A percentile compares a stretch with the other conserved stretches of the same genome.
Evolutionary conservation across 2,888 invertebrate species (phyloP).

Genomic region (Agrilus cyanescens): DNA sequence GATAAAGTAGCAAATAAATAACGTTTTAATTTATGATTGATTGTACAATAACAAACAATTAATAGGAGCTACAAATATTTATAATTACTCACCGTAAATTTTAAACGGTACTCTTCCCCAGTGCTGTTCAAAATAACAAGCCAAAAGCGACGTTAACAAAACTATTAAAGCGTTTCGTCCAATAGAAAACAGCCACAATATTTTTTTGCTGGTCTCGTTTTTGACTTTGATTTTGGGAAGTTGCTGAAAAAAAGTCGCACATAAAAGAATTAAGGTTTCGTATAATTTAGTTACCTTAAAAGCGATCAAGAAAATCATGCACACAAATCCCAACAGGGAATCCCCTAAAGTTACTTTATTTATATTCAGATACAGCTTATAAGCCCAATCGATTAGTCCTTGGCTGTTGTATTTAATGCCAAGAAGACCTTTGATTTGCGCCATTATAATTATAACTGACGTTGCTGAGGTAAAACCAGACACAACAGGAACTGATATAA

Average conservation of each 20-base stretch:
- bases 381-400: constrained; percentile 51
- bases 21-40: no score
- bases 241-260: constrained; percentile 38
- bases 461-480: constrained; percentile 79
- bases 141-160: constrained; percentile 46
- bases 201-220: constrained; percentile 38
- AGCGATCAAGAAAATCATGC: constrained; percentile 51
- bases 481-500: constrained; percentile 73
- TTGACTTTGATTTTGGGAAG: constrained; percentile 44
- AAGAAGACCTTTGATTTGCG: constrained; percentile 63
- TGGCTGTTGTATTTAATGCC: constrained; percentile 58
- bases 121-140: constrained; percentile 38
- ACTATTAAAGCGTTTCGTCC: constrained; percentile 71
- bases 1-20: no score
- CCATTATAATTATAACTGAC: constrained; percentile 61
- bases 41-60: no score
- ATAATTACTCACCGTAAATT: constrained; percentile 39
- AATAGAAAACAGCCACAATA: constrained; percentile 63
- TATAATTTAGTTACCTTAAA: constrained; percentile 52
- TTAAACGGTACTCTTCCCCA: constrained; percentile 48
- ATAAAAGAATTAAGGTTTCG: constrained; percentile 1
- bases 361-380: constrained; percentile 38
- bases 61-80: constrained; percentile 3
- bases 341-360: constrained; percentile 46
- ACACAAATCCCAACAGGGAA: constrained; percentile 50